Base-by-base conservation (phyloP, 2,888 invertebrate species). In the Chorisops tibialis region DNA sequence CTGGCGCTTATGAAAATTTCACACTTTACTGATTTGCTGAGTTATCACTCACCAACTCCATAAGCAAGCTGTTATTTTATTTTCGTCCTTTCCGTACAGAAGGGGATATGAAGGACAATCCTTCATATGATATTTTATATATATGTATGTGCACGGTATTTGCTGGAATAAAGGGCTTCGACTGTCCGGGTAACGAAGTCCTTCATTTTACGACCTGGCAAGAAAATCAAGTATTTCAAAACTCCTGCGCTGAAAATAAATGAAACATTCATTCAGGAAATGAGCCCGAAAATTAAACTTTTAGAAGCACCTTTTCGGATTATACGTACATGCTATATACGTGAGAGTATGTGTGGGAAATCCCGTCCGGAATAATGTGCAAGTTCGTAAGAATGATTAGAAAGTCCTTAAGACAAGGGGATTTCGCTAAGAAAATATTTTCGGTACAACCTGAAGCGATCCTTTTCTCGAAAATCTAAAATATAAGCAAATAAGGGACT, bases 1-100 rank as follows among this genome's bases (percentile, higher is more conserved):
- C 50, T 50, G 62, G 58, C 59, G 48, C 58, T 62, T 62, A 62
- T 62, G 62, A 51, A 62, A 62, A 62, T 62, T 62, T 62, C 49
- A 62, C 62, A 56, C 58, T 62, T 59, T 62, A 50, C 58, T 48
- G 58, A 62, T 62, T 59, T 59, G 58, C 62, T 50, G 51, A 59
- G 62, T 62, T 62, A 59, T 59, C 51, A 51, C 45, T 48, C 56
- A 49, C 51, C 59, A 43, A 11, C 24, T 41, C 30, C 43, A 58
- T 39, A 51, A 50, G 49, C 50, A 37, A 45, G 41, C 45, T 58
- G 37, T 56, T 38, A 43, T 59, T 62, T 39, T 58, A 50, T 35
- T 30, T 16, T 45, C 49, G 30, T 14, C 30, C 35, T 16, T 50
- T 48, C 37, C 49, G 51, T 24, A 39, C 12, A 18, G n/a, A 4